Evolutionary conservation across 2,797 vertebrate genomes (phyloP), one percentile per base, ranked within the genome.

Genomic region (Lates japonicus): DNA sequence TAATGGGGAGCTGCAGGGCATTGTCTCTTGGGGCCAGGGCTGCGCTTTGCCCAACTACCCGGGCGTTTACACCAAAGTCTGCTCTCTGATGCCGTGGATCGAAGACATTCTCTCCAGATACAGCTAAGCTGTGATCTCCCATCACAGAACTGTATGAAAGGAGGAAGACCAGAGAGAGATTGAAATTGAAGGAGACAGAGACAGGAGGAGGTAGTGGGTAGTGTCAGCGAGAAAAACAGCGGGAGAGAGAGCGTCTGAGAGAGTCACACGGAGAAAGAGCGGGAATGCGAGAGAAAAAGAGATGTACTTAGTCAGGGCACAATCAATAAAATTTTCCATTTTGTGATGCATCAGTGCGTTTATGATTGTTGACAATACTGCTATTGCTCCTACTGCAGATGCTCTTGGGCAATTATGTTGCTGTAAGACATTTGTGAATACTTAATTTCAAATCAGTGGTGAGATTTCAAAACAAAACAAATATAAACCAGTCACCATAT

Each of bases 21-120:
- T 97, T 20, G 96, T 97, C 3, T 98, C 97, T 0, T 98, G 97
- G 97, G 97, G 97, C 0, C 7, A 77, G 0, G 97, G 97, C 63
- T 97, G 97, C 1, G 95, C 95, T 35, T 89, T 81, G 77, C 92
- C 62, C 8, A 84, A 95, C 71, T 85, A 90, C 11, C 97, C 97
- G 0, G 96, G 96, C 0, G 96, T 98, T 81, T 98, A 97, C 91
- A 97, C 96, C 22, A 95, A 95, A 87, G 94, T 97, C 42, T 98
- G 97, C 87, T 94, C 94, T 80, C 95, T 96, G 8, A 46, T 93
- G 71, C 77, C 94, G 64, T 98, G 97, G 97, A 97, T 98, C 82
- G 0, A 88, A 7, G 84, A 87, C 0, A 95, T 80, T 66, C 93
- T 97, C 0, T 22, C 82, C 3, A 81, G 48, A 78, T 93, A 96